Evolutionary conservation across 1,140 invertebrate species (phyloP).

Genomic region (Acarapis woodi): DNA sequence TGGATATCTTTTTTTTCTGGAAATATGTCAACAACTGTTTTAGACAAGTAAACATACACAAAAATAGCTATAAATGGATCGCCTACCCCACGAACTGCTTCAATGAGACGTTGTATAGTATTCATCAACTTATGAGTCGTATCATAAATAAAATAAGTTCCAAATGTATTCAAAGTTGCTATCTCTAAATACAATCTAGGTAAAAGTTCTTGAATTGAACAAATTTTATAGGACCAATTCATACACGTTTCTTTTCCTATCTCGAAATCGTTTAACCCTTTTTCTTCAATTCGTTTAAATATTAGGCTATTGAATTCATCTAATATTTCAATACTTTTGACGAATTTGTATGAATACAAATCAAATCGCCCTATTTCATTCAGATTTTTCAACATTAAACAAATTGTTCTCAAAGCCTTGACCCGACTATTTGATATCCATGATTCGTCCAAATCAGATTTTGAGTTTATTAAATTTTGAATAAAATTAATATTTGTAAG

Average conservation of each 20-base stretch:
- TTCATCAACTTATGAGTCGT: conserved; percentile 15
- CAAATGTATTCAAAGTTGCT: conserved; percentile 65
- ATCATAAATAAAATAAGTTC: conserved; percentile 35
- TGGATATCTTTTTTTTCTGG: too few species aligned
- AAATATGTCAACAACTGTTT: conserved; percentile 28
- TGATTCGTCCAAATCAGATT: conserved; percentile 51
- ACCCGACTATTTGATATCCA: conserved; percentile 83
- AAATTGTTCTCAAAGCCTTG: conserved; percentile 80
- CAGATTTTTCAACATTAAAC: conserved; percentile 77
- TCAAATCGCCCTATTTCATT: conserved; percentile 55
- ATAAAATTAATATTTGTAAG: conserved; percentile 74
- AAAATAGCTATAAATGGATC: conserved; percentile 72
- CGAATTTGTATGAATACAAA: conserved; percentile 95
- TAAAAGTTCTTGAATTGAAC: conserved; percentile 75
- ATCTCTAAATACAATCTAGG: conserved; percentile 76
- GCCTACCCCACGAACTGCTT: conserved; percentile 67
- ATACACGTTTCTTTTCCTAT: conserved; percentile 45
- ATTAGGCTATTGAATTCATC: conserved; percentile 82
- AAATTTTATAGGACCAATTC: conserved; percentile 98
- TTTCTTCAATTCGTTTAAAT: conserved; percentile 49
- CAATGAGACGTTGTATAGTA: conserved; percentile 38
- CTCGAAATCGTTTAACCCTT: conserved; percentile 24
- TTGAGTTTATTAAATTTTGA: conserved; percentile 53
- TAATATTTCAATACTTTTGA: conserved; percentile 74
- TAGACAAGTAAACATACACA: conserved; percentile 60